Percentiles rank a stretch among this genome's conserved stretches.
phyloP scores from a whole-genome alignment of 1,140 invertebrate species.

The Glomeris maerens region DNA sequence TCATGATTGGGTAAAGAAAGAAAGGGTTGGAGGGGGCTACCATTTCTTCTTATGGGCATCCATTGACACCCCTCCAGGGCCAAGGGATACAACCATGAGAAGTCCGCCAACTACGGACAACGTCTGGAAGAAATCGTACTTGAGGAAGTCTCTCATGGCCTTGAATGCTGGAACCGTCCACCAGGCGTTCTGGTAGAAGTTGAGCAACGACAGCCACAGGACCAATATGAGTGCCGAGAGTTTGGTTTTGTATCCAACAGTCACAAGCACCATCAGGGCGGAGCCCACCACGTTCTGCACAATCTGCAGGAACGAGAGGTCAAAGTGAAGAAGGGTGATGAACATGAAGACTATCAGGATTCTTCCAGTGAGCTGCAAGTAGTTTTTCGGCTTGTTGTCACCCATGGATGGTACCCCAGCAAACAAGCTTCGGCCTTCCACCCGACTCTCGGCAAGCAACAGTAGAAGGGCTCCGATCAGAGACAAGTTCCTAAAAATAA shows the following conservation, averaged over 20 bases:
- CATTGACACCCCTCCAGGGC: slow-evolving; percentile 97
- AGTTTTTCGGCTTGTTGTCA: slow-evolving; percentile 95
- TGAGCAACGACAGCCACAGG: slow-evolving; percentile 70
- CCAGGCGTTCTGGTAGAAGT: slow-evolving; percentile 96
- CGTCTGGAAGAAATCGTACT: slow-evolving; percentile 99
- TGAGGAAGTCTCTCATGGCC: slow-evolving; percentile 94
- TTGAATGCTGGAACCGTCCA: slow-evolving; percentile 91
- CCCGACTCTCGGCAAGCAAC: slow-evolving; percentile 83
- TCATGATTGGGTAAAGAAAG: too few relatives aligned
- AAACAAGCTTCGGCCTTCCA: slow-evolving; percentile 83
- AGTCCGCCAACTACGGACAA: slow-evolving; percentile 96
- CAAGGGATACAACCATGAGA: slow-evolving; percentile 95
- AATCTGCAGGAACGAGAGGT: slow-evolving; percentile 72
- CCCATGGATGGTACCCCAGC: slow-evolving; percentile 93
- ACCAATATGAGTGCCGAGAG: slow-evolving; percentile 89
- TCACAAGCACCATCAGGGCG: slow-evolving; percentile 87
- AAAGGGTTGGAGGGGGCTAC: too few relatives aligned
- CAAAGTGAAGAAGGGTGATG: slow-evolving; percentile 85
- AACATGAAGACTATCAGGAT: slow-evolving; percentile 98
- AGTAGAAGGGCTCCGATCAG: slow-evolving; percentile 88
- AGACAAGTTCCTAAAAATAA: slow-evolving; percentile 70
- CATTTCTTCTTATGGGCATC: slow-evolving; percentile 99
- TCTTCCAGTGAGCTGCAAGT: slow-evolving; percentile 88
- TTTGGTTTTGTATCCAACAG: slow-evolving; percentile 97
- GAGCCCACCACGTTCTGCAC: slow-evolving; percentile 84